Percentiles rank a stretch among this genome's conserved stretches.
phyloP scores from a whole-genome alignment of 1,140 invertebrate species.

The Aleiodes sp. region DNA sequence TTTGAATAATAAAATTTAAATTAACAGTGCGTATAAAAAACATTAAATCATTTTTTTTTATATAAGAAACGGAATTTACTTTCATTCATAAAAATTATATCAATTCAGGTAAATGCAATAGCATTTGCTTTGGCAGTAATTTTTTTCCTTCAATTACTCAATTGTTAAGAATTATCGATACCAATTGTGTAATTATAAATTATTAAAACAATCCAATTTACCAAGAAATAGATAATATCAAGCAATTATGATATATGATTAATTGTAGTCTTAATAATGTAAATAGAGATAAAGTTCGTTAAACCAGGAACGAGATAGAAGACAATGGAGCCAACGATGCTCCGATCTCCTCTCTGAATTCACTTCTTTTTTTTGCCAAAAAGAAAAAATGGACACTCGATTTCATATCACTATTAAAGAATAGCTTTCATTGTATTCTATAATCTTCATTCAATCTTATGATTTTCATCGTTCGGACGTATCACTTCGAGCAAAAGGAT shows the following conservation, averaged over 20 bases:
- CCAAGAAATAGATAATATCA: slow-evolving; percentile 6
- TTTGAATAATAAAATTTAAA: slow-evolving; percentile 32
- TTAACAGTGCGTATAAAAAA: slow-evolving; percentile 51
- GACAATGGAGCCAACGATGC: too few relatives aligned
- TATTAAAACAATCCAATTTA: slow-evolving; percentile 1
- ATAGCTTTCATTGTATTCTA: background rate
- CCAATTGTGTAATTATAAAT: slow-evolving; percentile 24
- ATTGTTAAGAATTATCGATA: slow-evolving; percentile 30
- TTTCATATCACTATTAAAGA: background rate
- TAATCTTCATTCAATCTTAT: background rate
- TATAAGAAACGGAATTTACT: slow-evolving; percentile 29
- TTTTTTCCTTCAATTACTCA: slow-evolving; percentile 36
- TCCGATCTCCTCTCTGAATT: too few relatives aligned
- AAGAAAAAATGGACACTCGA: too few relatives aligned
- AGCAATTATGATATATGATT: background rate
- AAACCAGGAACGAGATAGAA: background rate
- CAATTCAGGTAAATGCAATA: slow-evolving; percentile 56
- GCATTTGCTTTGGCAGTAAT: slow-evolving; percentile 62
- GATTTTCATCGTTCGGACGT: slow-evolving; percentile 8
- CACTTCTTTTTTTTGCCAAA: background rate
- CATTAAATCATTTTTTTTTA: slow-evolving; percentile 50
- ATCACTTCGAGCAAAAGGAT: background rate
- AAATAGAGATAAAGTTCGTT: background rate
- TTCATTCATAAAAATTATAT: slow-evolving; percentile 46
- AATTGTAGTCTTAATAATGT: slow-evolving; percentile 3